These are phyloP conservation scores for Dromaius novaehollandiae DNA, from an alignment of 2,113 vertebrate genomes.

Conservation along the genomic window DNA sequence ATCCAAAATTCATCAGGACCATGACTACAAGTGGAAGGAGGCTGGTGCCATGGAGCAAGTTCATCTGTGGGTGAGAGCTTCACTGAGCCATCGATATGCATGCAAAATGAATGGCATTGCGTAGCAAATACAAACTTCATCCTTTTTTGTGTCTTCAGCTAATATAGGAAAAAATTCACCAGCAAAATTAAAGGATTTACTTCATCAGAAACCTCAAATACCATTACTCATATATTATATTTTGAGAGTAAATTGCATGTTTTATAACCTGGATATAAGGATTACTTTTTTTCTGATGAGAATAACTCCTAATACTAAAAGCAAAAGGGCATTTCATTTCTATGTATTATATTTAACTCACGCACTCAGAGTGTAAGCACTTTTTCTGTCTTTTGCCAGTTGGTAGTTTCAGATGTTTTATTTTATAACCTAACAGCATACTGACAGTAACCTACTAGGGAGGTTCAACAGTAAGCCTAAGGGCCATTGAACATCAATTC, in stretches of 20 bases:
- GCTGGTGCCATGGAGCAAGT: background rate
- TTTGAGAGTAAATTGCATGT: background rate
- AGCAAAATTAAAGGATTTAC: accelerated
- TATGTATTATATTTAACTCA: background rate
- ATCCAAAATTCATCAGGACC: background rate
- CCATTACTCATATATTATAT: background rate
- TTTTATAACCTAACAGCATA: background rate
- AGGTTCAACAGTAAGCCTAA: background rate
- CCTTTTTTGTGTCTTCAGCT: background rate
- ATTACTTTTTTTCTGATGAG: background rate
- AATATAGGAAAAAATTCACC: background rate
- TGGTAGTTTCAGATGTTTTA: background rate
- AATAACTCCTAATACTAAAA: background rate
- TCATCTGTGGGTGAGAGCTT: background rate
- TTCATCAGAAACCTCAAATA: background rate
- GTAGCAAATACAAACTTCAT: background rate
- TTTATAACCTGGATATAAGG: background rate
- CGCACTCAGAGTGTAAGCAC: background rate
- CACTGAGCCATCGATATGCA: background rate
- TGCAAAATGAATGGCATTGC: background rate
- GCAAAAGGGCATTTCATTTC: background rate
- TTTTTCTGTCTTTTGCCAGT: background rate
- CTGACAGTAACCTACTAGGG: background rate
- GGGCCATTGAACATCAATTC: background rate
- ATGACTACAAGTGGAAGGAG: background rate